Base-by-base conservation (phyloP, 2,797 vertebrate genomes). In the Yasuhikotakia modesta region DNA sequence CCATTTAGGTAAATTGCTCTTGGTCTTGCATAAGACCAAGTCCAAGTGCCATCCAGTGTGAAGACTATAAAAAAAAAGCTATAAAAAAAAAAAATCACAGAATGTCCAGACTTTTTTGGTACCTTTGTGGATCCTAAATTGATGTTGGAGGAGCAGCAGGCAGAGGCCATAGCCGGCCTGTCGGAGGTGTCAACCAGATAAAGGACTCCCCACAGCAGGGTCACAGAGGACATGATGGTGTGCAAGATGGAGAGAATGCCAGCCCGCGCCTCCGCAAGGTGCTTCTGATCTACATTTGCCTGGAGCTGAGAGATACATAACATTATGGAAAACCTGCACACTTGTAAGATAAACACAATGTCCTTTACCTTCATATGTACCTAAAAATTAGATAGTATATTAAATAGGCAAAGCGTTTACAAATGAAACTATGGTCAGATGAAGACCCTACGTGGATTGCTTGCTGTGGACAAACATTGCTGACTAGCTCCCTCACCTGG, bases 51-150 rank as follows among this genome's bases (percentile, higher is more conserved):
- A n/a, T n/a, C n/a, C n/a, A n/a, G n/a, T n/a, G n/a, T n/a, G n/a
- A 32, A 5, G 30, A 32, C 2, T 32, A 2, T 32, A 32, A 5
- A 2, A 32, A 32, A 32, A 32, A 32, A 32, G 30, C 30, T 2
- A 2, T 32, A 32, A 32, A 35, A 7, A 32, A 32, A 32, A 32
- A 32, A n/a, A n/a, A 5, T 2, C 27, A 27, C 27, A 27, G 27
- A 27, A 39, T 46, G 32, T 64, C 19, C 5, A 50, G 5, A 70
- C 66, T 78, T 7, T 35, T 22, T 4, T 14, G 4, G 16, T 89
- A 98, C 98, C 96, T 99, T 99, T 72, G 97, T 97, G 85, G 96
- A 97, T 53, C 98, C 98, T 73, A 99, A 93, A 86, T 98, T 99
- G 89, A 99, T 97, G 57, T 96, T 98, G 84, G 97, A 97, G 17